These are phyloP conservation scores for Chiloscyllium plagiosum DNA, from an alignment of 2,113 vertebrate species.

Conservation along the genomic window DNA sequence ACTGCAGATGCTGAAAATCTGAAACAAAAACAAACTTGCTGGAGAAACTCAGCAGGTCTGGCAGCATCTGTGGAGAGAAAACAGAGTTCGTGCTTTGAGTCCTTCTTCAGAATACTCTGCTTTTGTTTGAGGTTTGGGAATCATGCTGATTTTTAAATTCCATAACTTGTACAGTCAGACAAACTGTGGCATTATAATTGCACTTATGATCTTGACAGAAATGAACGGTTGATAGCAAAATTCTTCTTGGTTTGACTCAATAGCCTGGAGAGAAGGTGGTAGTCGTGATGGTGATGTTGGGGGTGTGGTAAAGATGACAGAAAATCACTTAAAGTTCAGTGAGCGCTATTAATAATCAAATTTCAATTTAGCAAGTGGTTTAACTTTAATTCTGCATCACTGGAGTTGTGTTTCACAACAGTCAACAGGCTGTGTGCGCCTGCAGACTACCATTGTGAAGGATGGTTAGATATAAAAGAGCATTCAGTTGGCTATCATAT, in stretches of 20 bases:
- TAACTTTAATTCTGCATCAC: background rate
- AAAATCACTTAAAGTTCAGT: background rate
- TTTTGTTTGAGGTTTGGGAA: too few relatives aligned
- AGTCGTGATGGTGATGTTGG: background rate
- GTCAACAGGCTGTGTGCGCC: conserved; percentile 1
- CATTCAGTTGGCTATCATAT: background rate
- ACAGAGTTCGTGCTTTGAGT: too few relatives aligned
- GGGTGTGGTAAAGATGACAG: too few relatives aligned
- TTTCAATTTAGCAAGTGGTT: background rate
- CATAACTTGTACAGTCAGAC: background rate
- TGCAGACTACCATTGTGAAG: background rate
- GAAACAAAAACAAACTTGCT: too few relatives aligned
- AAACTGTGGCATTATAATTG: background rate
- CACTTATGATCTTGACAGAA: background rate
- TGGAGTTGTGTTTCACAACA: background rate
- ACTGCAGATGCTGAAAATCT: too few relatives aligned
- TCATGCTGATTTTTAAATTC: background rate
- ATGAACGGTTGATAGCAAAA: background rate
- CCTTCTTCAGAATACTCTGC: too few relatives aligned
- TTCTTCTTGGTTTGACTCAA: background rate
- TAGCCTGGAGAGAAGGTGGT: background rate
- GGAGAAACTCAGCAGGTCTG: too few relatives aligned
- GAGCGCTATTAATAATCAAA: background rate
- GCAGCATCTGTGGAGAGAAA: too few relatives aligned
- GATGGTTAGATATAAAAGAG: background rate